Conservation (phyloP, 2,113 vertebrate species). For the Saimiri boliviensis region DNA sequence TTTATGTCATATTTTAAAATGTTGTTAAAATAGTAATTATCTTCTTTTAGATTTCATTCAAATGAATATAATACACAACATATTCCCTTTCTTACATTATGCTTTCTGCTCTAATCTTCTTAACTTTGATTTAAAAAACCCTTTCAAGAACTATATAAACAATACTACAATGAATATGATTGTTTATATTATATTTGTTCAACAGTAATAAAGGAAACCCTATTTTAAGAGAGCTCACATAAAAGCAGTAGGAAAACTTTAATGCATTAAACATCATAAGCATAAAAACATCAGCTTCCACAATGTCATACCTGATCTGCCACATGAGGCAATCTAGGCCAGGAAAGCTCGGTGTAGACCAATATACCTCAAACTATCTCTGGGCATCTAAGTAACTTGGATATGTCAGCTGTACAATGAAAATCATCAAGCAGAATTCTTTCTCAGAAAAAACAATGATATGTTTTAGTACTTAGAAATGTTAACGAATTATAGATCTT, state of each 20-base stretch:
- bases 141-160: not conserved
- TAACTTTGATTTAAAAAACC: not conserved
- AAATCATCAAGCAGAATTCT: not conserved
- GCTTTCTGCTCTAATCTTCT: not conserved
- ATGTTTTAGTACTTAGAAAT: not conserved
- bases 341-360: not conserved
- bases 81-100: not conserved
- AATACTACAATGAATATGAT: not conserved
- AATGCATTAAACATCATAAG: not conserved
- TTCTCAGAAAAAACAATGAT: not conserved
- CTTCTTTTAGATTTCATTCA: not conserved
- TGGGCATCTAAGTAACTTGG: not conserved
- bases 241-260: not conserved
- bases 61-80: not conserved
- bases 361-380: not conserved
- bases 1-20: not conserved
- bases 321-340: not conserved
- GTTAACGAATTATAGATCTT: not conserved
- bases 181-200: not conserved
- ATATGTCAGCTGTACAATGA: not conserved
- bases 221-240: not conserved
- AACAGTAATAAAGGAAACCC: not conserved
- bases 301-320: not conserved
- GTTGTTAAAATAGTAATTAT: not conserved
- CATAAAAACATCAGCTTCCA: not conserved